These are phyloP conservation scores for Gambusia yucatana DNA, from an alignment of 2,797 vertebrate species.

Conservation along the genomic window DNA sequence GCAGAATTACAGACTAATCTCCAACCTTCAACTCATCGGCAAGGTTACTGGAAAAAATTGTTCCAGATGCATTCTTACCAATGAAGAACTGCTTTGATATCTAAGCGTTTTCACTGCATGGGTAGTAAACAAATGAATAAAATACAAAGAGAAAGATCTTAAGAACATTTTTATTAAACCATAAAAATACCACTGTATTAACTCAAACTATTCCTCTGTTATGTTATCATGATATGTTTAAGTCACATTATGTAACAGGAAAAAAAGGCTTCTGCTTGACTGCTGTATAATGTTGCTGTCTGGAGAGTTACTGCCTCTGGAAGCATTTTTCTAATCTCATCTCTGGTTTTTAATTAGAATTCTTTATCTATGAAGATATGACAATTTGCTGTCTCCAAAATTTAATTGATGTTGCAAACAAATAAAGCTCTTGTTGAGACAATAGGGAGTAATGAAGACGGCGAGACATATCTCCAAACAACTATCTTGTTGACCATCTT, in stretches of 20 bases:
- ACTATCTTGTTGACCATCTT: slow-evolving; percentile 7
- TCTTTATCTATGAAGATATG: slow-evolving; percentile 60
- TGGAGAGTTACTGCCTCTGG: slow-evolving; percentile 34
- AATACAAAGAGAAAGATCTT: not conserved
- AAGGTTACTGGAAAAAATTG: not conserved
- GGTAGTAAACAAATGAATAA: not conserved
- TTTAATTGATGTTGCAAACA: slow-evolving; percentile 56
- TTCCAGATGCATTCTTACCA: not conserved
- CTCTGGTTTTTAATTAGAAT: slow-evolving; percentile 64
- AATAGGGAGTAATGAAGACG: slow-evolving; percentile 37
- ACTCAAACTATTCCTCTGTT: not conserved
- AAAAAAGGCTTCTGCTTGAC: slow-evolving; percentile 32
- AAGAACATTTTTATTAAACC: not conserved
- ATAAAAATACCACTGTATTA: not conserved
- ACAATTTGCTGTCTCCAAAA: slow-evolving; percentile 33
- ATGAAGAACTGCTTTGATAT: not conserved
- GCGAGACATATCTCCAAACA: slow-evolving; percentile 20
- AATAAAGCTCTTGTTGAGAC: slow-evolving; percentile 25
- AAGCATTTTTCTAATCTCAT: slow-evolving; percentile 58
- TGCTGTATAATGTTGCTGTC: slow-evolving; percentile 8
- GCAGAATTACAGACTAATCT: not conserved
- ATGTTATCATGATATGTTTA: slow-evolving; percentile 7
- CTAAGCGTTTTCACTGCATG: not conserved
- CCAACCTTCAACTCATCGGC: not conserved
- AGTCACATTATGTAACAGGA: slow-evolving; percentile 18